Evolutionary conservation across 2,113 vertebrate species (phyloP).

Genomic region (Apaloderma vittatum): DNA sequence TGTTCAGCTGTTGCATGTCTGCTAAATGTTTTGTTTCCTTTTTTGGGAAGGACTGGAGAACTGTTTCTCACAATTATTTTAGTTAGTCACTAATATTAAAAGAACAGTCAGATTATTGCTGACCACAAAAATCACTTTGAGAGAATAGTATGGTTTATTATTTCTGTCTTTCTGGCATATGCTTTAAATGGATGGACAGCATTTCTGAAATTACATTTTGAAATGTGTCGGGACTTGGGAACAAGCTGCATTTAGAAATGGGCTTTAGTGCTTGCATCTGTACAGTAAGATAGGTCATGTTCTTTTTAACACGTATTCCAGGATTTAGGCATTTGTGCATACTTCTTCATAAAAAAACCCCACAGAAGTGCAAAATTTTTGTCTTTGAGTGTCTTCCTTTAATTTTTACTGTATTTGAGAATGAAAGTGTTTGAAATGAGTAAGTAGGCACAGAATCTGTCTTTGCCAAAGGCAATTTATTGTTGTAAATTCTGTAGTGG

Average conservation of each 20-base stretch:
- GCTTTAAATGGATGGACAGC: background rate
- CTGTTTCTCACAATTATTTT: constrained; percentile 5
- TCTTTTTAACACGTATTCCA: background rate
- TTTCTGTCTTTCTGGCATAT: background rate
- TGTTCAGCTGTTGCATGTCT: background rate
- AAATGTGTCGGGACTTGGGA: background rate
- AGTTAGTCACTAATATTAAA: background rate
- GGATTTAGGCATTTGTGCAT: background rate
- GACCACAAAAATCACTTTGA: background rate
- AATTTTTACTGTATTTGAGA: too few relatives aligned
- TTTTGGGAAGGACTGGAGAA: constrained; percentile 16
- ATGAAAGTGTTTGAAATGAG: too few relatives aligned
- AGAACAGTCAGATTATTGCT: background rate
- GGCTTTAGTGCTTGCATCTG: background rate
- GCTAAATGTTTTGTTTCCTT: background rate
- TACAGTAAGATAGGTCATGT: background rate
- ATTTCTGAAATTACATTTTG: background rate
- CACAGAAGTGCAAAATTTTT: background rate
- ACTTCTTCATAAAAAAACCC: background rate
- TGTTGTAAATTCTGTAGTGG: background rate
- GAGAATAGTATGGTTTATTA: background rate
- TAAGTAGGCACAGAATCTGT: background rate
- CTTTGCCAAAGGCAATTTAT: background rate
- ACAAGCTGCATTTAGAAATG: background rate
- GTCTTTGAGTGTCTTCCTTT: background rate